A percentile compares a stretch with the other conserved stretches of the same genome.
These are phyloP conservation scores for Paracanthobrama guichenoti DNA, from an alignment of 2,113 vertebrate species.

Conservation along the genomic window DNA sequence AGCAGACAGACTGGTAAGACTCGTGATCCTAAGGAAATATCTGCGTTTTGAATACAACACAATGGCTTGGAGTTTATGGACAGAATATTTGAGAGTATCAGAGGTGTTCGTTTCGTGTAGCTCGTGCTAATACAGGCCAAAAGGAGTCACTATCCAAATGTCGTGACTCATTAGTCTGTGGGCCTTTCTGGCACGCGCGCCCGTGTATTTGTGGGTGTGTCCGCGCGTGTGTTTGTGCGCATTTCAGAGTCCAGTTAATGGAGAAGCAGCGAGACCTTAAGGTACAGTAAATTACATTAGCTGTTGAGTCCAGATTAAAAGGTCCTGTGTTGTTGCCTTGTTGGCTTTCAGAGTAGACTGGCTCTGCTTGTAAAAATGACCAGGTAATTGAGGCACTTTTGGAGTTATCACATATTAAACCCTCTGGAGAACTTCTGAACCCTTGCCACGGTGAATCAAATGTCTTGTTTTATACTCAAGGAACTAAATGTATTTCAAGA, in stretches of 20 bases:
- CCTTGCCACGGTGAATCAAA: not conserved
- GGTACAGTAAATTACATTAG: conserved; percentile 1
- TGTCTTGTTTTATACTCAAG: not conserved
- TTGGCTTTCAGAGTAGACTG: not conserved
- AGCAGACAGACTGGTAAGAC: conserved; percentile 89
- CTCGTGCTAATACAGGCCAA: not conserved
- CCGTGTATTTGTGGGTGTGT: conserved; percentile 25
- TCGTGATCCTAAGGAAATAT: not conserved
- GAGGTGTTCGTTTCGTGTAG: not conserved
- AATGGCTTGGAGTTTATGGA: not conserved
- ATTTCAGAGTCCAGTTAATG: conserved; percentile 18
- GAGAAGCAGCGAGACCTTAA: not conserved
- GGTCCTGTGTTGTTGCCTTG: not conserved
- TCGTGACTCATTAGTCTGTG: conserved; percentile 35
- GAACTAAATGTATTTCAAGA: conserved; percentile 1
- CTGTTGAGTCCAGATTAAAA: not conserved
- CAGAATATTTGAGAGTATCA: not conserved
- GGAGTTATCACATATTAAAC: not conserved
- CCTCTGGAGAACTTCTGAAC: not conserved
- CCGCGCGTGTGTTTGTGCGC: conserved; percentile 37
- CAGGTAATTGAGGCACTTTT: not conserved
- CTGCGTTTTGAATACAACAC: not conserved
- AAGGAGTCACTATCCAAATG: conserved; percentile 4
- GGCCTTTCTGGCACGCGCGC: conserved; percentile 16
- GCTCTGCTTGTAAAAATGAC: not conserved